Evolutionary conservation across 2,113 vertebrate species (phyloP).

Genomic region (Mystacornis crossleyi): DNA sequence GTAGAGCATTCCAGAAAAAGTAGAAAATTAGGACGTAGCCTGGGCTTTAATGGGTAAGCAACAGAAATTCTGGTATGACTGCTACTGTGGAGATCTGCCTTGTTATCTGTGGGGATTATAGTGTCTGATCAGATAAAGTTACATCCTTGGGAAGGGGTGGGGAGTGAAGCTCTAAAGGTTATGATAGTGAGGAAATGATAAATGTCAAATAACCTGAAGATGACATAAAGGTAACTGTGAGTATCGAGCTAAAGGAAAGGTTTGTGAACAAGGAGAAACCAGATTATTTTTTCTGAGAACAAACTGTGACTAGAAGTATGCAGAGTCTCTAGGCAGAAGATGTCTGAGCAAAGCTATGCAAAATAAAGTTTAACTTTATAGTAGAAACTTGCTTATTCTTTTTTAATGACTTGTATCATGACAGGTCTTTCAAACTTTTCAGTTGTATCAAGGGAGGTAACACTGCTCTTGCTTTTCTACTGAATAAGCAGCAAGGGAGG

Average conservation of each 20-base stretch:
- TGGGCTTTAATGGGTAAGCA: not conserved
- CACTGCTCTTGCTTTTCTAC: not conserved
- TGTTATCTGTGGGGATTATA: not conserved
- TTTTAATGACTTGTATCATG: not conserved
- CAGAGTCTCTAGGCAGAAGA: not conserved
- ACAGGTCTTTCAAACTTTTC: not conserved
- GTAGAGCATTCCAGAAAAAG: not conserved
- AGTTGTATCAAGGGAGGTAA: not conserved
- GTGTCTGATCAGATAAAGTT: not conserved
- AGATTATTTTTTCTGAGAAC: not conserved
- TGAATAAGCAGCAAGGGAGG: not conserved
- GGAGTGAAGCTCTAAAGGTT: not conserved
- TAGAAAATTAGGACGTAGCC: not conserved
- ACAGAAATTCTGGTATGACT: not conserved
- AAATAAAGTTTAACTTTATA: not conserved
- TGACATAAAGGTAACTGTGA: conserved; percentile 13
- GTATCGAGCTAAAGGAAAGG: not conserved
- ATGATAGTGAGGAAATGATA: not conserved
- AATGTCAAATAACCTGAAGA: not conserved
- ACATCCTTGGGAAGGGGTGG: not conserved
- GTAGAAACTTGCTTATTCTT: not conserved
- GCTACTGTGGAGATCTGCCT: not conserved
- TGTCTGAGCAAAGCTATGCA: not conserved
- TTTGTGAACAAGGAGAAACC: not conserved
- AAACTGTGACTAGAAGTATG: not conserved